A percentile compares a stretch with the other conserved stretches of the same genome.
Conservation (phyloP, 1,140 invertebrate genomes). For the Epicauta chinensis region DNA sequence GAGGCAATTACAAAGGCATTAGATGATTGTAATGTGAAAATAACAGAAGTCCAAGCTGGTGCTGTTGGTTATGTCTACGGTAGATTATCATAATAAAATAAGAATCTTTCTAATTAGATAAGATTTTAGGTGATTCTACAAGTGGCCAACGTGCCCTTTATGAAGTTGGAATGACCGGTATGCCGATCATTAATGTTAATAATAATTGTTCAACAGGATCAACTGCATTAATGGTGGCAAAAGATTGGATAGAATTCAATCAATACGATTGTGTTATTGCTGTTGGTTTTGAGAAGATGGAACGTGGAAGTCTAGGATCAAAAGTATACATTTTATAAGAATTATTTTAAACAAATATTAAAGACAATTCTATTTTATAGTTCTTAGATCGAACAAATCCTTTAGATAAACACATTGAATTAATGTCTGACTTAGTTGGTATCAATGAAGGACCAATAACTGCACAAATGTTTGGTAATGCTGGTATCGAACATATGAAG, state of each 20-base stretch:
- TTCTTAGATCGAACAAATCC: slow-evolving; percentile 89
- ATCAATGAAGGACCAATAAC: slow-evolving; percentile 75
- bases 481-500: slow-evolving; percentile 93
- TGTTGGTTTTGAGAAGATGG: slow-evolving; percentile 98
- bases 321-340: slow-evolving; percentile 54
- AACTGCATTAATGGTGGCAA: slow-evolving; percentile 82
- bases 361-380: slow-evolving; percentile 35
- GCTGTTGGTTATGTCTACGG: slow-evolving; percentile 92
- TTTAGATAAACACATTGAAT: slow-evolving; percentile 84
- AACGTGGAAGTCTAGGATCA: slow-evolving; percentile 75
- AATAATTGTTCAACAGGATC: slow-evolving; percentile 98
- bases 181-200: slow-evolving; percentile 97
- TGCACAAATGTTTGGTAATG: slow-evolving; percentile 96
- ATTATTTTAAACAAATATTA: background rate
- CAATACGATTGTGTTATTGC: slow-evolving; percentile 83
- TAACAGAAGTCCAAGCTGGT: slow-evolving; percentile 78
- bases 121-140: slow-evolving; percentile 76
- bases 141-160: slow-evolving; percentile 93
- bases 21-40: slow-evolving; percentile 77
- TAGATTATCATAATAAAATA: slow-evolving; percentile 47
- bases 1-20: slow-evolving; percentile 89
- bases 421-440: slow-evolving; percentile 77
- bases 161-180: slow-evolving; percentile 91
- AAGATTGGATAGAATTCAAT: slow-evolving; percentile 84
- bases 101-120: background rate